Evolutionary conservation across 2,113 vertebrate genomes (phyloP), one percentile per base, ranked within the genome.

Genomic region (Crotophaga sulcirostris): DNA sequence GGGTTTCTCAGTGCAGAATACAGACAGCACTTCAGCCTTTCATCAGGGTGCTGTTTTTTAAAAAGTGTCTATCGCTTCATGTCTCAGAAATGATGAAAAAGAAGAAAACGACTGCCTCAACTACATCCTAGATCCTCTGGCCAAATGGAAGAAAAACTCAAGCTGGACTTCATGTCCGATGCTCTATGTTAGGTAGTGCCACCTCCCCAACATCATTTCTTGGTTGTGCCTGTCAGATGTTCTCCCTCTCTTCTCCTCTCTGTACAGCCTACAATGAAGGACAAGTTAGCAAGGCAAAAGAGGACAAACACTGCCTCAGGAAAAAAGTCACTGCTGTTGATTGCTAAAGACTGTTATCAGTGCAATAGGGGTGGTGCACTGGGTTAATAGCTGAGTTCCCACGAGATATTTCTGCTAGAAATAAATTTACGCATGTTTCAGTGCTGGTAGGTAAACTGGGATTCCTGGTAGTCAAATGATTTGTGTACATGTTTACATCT

Each of bases 111-210:
- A 11, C 36, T 66, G 23, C 52, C 25, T 67, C 23, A 20, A 8
- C 12, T 60, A 36, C 28, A 33, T 40, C 17, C 11, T 5, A 15
- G 23, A 44, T 23, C 38, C 36, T 5, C 21, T 38, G 38, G 62
- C n/a, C 25, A 34, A 26, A 20, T 3, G 11, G 28, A 55, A 67
- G 23, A 3, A 45, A 45, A 74, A 34, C 26, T 34, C 47, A 6
- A 4, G 54, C 24, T 38, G 44, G 14, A 28, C 13, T 55, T 78
- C 28, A 26, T 1, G 3, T 19, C 10, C 31, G 18, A 31, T 6
- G 7, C 16, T 51, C 14, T 31, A 6, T 11, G 0, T 33, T 11
- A 6, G 6, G 33, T 17, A 8, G 42, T 54, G 20, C n/a, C 7
- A 3, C 51, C 36, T 45, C 13, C 66, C 29, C 49, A 15, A 2